Evolutionary conservation across 1,140 invertebrate genomes (phyloP), one percentile per base, ranked within the genome.

Genomic region (Drosophila simulans): DNA sequence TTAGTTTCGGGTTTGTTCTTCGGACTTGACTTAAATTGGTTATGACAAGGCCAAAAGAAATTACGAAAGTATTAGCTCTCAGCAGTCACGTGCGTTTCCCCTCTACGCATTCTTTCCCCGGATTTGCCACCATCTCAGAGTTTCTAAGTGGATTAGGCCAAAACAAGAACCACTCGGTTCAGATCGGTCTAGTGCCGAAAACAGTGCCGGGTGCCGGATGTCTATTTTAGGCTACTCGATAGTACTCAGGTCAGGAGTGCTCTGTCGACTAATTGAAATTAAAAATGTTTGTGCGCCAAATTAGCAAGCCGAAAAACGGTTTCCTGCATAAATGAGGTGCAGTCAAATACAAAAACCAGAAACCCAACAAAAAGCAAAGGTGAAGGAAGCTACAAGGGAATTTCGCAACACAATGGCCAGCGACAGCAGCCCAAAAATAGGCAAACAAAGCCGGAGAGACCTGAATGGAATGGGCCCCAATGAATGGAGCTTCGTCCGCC

Each of bases 51-150:
- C 65, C 49, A 55, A 75, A 86, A 79, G 57, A 82, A 79, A 77
- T 85, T 85, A 85, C 66, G 62, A 80, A 77, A 77, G 81, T 81
- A 84, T 85, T 84, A 84, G 64, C 65, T 62, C 65, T 62, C 31
- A n/a, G 65, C 51, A 82, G 65, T 76, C 78, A 78, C 69, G 60
- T 75, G 78, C 64, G 7, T 27, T 39, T 34, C 46, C 27, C 65
- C 34, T 25, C 39, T n/a, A 13, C 17, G n/a, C n/a, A 34, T 37
- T 4, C 22, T 15, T 15, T 25, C 22, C 22, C 27, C 20, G 63
- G 63, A 49, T 64, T 56, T 69, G 66, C 42, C 46, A 51, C 39
- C 66, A 70, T 49, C 42, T 39, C 31, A 27, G 64, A 39, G 17
- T 20, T 3, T 11, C 37, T 40, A 70, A 70, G 65, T 71, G 68